phyloP scores from a whole-genome alignment of 2,888 invertebrate species.

The Macrostomum cliftonense region DNA sequence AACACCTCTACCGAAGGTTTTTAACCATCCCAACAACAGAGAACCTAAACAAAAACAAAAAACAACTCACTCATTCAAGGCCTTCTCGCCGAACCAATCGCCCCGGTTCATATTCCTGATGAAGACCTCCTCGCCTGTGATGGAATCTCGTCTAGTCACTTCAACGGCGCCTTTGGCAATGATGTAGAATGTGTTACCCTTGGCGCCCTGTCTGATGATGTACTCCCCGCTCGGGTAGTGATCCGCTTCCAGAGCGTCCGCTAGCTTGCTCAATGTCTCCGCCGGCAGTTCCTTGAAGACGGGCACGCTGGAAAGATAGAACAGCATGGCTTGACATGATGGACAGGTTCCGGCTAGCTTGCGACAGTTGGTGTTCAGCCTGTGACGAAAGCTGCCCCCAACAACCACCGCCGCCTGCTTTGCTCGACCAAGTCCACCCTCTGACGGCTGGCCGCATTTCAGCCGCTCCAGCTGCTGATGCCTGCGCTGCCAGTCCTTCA shows the following conservation, averaged over 20 bases:
- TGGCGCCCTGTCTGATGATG: slow-evolving; percentile 79
- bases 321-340: no score
- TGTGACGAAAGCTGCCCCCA: no score
- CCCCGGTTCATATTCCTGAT: slow-evolving; percentile 71
- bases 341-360: no score
- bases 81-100: slow-evolving; percentile 93
- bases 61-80: slow-evolving; percentile 43
- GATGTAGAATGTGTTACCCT: slow-evolving; percentile 91
- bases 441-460: no score
- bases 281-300: slow-evolving; percentile 82
- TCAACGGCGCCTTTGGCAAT: slow-evolving; percentile 72
- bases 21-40: no score
- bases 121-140: slow-evolving; percentile 36
- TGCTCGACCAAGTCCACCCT: no score
- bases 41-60: no score
- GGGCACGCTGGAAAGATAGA: slow-evolving; percentile 54
- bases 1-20: no score
- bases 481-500: no score
- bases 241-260: slow-evolving; percentile 80
- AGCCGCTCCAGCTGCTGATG: no score
- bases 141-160: not conserved
- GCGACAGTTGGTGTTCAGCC: no score
- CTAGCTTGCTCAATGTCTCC: slow-evolving; percentile 81
- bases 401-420: no score
- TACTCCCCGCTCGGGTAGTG: slow-evolving; percentile 82